These are phyloP conservation scores for Hippocampus zosterae DNA, from an alignment of 2,113 vertebrate genomes.

Conservation along the genomic window DNA sequence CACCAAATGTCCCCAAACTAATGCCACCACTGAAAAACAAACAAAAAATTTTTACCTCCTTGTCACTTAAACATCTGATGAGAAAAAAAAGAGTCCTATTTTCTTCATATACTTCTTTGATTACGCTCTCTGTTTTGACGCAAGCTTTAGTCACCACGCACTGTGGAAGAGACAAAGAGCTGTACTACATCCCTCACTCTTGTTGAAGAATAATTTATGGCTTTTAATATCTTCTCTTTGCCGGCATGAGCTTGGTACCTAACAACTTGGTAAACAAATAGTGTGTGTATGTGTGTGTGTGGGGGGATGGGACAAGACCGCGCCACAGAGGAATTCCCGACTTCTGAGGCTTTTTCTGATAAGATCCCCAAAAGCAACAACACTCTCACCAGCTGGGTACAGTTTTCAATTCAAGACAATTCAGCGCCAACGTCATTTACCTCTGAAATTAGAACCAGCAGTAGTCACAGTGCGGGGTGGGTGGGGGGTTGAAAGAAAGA, in stretches of 20 bases:
- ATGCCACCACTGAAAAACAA: neutral
- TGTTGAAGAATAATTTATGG: constrained; percentile 60
- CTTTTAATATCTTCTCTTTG: constrained; percentile 60
- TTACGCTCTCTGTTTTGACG: constrained; percentile 13
- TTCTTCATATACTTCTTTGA: constrained; percentile 5
- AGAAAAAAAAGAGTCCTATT: constrained; percentile 14
- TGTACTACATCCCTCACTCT: constrained; percentile 44
- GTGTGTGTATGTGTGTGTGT: constrained; percentile 3
- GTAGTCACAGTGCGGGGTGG: neutral
- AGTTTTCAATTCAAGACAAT: constrained; percentile 15
- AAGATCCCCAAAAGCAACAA: constrained; percentile 27
- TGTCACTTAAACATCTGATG: constrained; percentile 22
- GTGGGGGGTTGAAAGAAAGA: neutral
- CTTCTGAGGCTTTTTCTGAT: constrained; percentile 37
- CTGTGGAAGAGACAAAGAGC: constrained; percentile 30
- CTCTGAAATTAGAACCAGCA: constrained; percentile 2
- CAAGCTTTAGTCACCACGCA: constrained; percentile 23
- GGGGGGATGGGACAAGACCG: constrained; percentile 29
- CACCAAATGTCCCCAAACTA: neutral
- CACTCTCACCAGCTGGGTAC: constrained; percentile 12
- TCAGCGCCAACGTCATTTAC: constrained; percentile 4
- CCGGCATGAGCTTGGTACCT: constrained; percentile 46
- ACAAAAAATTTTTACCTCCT: no score
- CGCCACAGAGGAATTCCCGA: constrained; percentile 51
- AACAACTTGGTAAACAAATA: constrained; percentile 67